Evolutionary conservation across 1,140 invertebrate species (phyloP), one percentile per base, ranked within the genome.

Genomic region (Bombus turneri): DNA sequence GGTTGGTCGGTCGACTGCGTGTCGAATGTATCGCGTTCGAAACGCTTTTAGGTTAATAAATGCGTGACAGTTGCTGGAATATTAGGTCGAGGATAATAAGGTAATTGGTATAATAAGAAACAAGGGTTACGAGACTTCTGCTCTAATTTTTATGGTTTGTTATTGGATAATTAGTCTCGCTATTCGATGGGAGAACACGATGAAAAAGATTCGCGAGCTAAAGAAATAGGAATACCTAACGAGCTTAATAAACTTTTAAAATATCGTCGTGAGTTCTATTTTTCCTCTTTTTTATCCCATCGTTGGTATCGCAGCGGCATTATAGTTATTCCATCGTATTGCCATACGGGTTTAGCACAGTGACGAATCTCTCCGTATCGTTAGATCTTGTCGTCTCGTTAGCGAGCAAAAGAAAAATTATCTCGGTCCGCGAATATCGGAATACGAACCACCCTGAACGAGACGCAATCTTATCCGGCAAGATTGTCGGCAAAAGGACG

Each of bases 381-480:
- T 28, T 31, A 47, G 41, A 74, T 47, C n/a, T 74, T n/a, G 72
- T 47, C 18, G 22, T 18, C 72, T 74, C 39, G 72, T 74, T 43
- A 74, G 72, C n/a, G 28, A 73, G 25, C 25, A 15, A 5, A 39
- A 72, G 28, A 28, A 18, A 41, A 73, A n/a, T 73, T 18, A 77
- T 43, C 41, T 41, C 28, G 34, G 39, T 13, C 10, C 59, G 59
- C 28, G 25, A 47, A 28, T n/a, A 59, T 31, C 43, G 66, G 72
- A n/a, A 22, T 6, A 28, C 39, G 69, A 73, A 25, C 71, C 72
- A 47, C 73, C 74, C 34, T 22, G 74, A 15, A 28, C 43, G 28
- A 37, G 47, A 15, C 74, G 74, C 74, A 39, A 76, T 76, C 74
- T 74, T 74, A 59, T 69, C 66, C 22, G 31, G 2, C 39, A 13